Evolutionary conservation across 1,140 invertebrate genomes (phyloP), one percentile per base, ranked within the genome.

Genomic region (Hydropsyche tenuis): DNA sequence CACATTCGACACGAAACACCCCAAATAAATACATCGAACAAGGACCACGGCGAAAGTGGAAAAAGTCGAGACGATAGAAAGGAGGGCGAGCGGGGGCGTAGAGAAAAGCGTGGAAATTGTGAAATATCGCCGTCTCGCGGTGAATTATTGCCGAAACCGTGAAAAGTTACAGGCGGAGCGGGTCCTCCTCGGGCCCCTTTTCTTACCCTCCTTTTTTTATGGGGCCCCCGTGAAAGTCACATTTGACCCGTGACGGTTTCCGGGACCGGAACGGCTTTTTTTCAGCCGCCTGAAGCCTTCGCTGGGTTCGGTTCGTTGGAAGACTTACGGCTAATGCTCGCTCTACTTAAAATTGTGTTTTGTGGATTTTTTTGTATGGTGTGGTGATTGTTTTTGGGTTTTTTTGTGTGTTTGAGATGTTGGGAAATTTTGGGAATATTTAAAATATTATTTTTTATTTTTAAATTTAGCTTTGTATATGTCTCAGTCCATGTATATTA

Each of bases 61-160:
- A 48, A 48, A 48, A 48, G 16, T n/a, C 45, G 16, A 12, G 45
- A n/a, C n/a, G n/a, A n/a, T 12, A 48, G 16, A 7, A 48, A n/a
- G 3, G 45, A 48, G 11, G 14, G 45, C 2, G 45, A n/a, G 14
- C 2, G 48, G 48, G 16, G 46, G 4, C 46, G 12, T 2, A 18
- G 12, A 18, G 16, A 48, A 48, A 48, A 48, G 43, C 43, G 42
- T 68, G 65, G 42, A 68, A 68, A 68, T 68, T 68, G 65, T 68
- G 65, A 68, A 68, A 46, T 68, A 68, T 68, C 43, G 65, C 65
- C 65, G 65, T 46, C 43, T 27, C 4, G 37, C 42, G 14, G 42
- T 68, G 65, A 68, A 68, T 45, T 68, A 68, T 68, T 46, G 65
- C 65, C 65, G 63, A 68, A 68, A 68, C 65, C 42, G 65, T 48